Evolutionary conservation across 2,888 invertebrate species (phyloP).

Genomic region (Cetonia aurata): DNA sequence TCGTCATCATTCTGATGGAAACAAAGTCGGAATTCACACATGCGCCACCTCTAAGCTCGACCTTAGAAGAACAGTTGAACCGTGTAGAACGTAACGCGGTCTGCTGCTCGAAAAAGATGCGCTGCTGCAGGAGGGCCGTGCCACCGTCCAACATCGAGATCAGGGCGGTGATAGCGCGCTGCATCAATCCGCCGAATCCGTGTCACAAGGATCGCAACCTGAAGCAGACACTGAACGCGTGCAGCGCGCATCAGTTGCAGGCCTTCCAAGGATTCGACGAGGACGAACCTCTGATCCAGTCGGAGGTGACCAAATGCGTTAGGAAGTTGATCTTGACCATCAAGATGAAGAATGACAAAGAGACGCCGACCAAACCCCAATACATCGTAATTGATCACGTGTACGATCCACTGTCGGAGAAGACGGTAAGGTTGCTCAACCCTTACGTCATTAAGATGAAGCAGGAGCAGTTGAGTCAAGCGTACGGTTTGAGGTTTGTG

Average conservation of each 20-base stretch:
- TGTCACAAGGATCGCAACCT: constrained; percentile 47
- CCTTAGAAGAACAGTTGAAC: constrained; percentile 42
- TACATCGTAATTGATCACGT: constrained; percentile 75
- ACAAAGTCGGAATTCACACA: background rate
- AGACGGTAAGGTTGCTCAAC: constrained; percentile 71
- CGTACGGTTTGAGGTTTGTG: constrained; percentile 65
- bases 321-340: constrained; percentile 61
- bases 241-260: constrained; percentile 48
- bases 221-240: constrained; percentile 46
- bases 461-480: constrained; percentile 70
- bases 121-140: constrained; percentile 54
- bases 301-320: constrained; percentile 54
- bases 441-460: constrained; percentile 73
- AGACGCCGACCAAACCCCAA: constrained; percentile 61
- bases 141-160: constrained; percentile 58
- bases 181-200: constrained; percentile 50
- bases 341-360: constrained; percentile 60
- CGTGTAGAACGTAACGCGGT: constrained; percentile 47
- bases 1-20: constrained; percentile 4
- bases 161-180: constrained; percentile 57
- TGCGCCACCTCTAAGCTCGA: background rate
- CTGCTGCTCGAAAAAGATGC: constrained; percentile 57
- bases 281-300: constrained; percentile 53
- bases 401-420: constrained; percentile 68
- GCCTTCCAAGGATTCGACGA: constrained; percentile 55